Evolutionary conservation across 1,140 invertebrate species (phyloP).

Genomic region (Drosophila guanche): DNA sequence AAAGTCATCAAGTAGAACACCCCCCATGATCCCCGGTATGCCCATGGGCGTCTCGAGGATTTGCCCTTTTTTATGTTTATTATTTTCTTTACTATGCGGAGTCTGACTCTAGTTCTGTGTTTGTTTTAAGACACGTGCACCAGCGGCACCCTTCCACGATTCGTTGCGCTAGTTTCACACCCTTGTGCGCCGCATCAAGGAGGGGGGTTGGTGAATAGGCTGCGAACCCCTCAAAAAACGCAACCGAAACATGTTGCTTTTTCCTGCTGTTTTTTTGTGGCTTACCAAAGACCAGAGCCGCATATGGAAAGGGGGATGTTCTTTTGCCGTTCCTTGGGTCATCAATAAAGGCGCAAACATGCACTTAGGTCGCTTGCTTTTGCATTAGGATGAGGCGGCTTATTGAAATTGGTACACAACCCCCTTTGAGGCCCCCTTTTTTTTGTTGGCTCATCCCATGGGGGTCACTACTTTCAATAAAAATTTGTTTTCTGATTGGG

Average conservation of each 20-base stretch:
- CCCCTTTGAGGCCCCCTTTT: conserved; percentile 35
- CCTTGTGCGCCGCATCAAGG: conserved; percentile 32
- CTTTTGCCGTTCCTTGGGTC: conserved; percentile 28
- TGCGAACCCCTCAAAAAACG: conserved; percentile 14
- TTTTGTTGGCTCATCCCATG: conserved; percentile 28
- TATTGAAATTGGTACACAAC: conserved; percentile 61
- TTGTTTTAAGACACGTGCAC: conserved; percentile 47
- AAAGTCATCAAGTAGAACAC: conserved; percentile 46
- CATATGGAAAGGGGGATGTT: conserved; percentile 1
- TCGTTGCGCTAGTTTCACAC: conserved; percentile 63
- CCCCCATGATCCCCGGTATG: conserved; percentile 16
- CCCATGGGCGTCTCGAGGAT: conserved; percentile 58
- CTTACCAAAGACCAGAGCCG: too few species aligned
- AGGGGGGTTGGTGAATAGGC: too few species aligned
- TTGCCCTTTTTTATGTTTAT: conserved; percentile 64
- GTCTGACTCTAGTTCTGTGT: conserved; percentile 10
- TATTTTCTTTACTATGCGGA: conserved; percentile 42
- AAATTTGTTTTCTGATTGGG: conserved; percentile 56
- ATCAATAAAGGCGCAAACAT: conserved; percentile 65
- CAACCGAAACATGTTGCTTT: conserved; percentile 62
- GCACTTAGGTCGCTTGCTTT: conserved; percentile 60
- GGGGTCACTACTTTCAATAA: conserved; percentile 64
- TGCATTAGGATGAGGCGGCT: conserved; percentile 56
- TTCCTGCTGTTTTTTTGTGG: conserved; percentile 9
- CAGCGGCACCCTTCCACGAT: conserved; percentile 52